Base-by-base conservation (phyloP, 2,888 invertebrate species). In the Clepsis dumicolana region DNA sequence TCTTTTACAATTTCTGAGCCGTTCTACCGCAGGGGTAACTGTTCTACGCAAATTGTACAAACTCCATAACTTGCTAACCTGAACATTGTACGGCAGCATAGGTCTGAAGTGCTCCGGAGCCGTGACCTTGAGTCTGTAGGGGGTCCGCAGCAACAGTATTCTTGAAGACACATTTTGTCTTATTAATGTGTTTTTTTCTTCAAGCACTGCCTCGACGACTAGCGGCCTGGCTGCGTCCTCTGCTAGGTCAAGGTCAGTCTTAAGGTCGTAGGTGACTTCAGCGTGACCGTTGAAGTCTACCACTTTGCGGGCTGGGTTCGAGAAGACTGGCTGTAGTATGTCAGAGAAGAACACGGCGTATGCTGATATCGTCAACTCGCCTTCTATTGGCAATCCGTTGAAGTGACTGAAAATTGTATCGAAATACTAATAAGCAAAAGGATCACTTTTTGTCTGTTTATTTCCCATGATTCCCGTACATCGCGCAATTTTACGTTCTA, bases 51-150 rank as follows among this genome's bases (percentile, higher is more conserved):
- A 56, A 7, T 56, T 21, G 14, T 21, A 35, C 5, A 14, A 32
- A 27, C 18, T 10, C 2, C 35, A 38, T 62, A 38, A 50, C 38
- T 63, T 48, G 61, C 71, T 73, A 75, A 97, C 97, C 91, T 96
- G 96, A 24, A 98, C 96, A 32, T 96, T 96, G 77, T 97, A 98
- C 73, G 96, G 96, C 60, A 98, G 94, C 24, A 97, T 97, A 0
- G 98, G 98, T 85, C 98, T 98, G 89, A 98, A 99, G 73, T 96
- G 96, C 75, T 97, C 96, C 0, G 98, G 97, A 24, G 96, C 96
- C 77, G 96, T 95, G 21, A 98, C 95, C 87, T 97, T 98, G 7
- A 99, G 88, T 66, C 93, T 85, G 64, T 93, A 93, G 0, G 91
- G 91, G 16, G 91, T 89, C 64, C 93, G 80, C 64, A 96, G 94